A percentile compares a stretch with the other conserved stretches of the same genome.
Evolutionary conservation across 2,888 invertebrate species (phyloP).

Genomic region (Diogma glabrata): DNA sequence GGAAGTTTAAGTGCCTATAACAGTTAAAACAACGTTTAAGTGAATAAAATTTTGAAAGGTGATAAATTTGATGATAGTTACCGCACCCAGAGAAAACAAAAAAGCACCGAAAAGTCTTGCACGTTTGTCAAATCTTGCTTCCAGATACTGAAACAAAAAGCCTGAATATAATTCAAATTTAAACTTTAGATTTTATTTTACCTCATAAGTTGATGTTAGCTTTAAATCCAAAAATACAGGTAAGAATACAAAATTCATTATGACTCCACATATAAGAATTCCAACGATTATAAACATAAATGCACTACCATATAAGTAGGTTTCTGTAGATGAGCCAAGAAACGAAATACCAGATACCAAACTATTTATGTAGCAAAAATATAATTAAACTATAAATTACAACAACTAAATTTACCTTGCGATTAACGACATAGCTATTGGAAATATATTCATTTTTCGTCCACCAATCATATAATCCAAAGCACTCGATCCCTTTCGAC

Average conservation of each 20-base stretch:
- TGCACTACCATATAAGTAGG: slow-evolving; percentile 65
- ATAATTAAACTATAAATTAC: no score
- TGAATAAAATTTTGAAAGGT: no score
- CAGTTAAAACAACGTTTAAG: no score
- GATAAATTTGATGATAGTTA: slow-evolving; percentile 31
- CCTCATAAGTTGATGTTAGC: slow-evolving; percentile 66
- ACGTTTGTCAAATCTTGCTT: slow-evolving; percentile 54
- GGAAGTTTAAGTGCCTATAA: no score
- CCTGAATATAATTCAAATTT: no score
- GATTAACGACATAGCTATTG: neutral
- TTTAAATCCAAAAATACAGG: slow-evolving; percentile 59
- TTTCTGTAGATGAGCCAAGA: slow-evolving; percentile 64
- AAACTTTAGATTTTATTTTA: slow-evolving; percentile 24
- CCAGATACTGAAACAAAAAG: no score
- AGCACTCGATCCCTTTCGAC: neutral
- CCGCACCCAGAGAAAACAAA: slow-evolving; percentile 27
- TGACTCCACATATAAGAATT: slow-evolving; percentile 37
- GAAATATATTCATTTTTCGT: slow-evolving; percentile 1
- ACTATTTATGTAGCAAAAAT: no score
- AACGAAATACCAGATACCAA: slow-evolving; percentile 66
- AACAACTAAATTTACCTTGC: slow-evolving; percentile 32
- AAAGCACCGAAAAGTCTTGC: slow-evolving; percentile 58
- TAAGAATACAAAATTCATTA: slow-evolving; percentile 49
- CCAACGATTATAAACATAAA: slow-evolving; percentile 46
- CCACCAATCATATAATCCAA: neutral